phyloP scores from a whole-genome alignment of 2,797 vertebrate genomes.

The Merluccius polli region DNA sequence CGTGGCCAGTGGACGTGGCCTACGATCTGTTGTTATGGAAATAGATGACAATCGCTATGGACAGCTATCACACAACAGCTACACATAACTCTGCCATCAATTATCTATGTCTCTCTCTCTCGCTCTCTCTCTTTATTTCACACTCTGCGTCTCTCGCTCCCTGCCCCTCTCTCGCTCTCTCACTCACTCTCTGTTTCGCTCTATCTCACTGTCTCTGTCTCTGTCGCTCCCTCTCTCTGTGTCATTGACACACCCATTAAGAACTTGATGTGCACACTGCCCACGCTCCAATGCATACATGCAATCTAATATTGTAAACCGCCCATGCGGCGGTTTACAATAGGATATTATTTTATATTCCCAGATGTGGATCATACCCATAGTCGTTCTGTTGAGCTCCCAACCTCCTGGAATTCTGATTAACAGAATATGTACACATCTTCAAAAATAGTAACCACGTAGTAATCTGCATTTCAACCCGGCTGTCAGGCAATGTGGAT shows the following conservation, averaged over 20 bases:
- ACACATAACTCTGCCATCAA: slow-evolving; percentile 33
- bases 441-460: not conserved
- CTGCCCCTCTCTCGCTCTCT: not conserved
- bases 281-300: slow-evolving; percentile 5
- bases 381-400: slow-evolving; percentile 23
- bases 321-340: slow-evolving; percentile 53
- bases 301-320: slow-evolving; percentile 35
- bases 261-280: not conserved
- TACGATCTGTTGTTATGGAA: slow-evolving; percentile 73
- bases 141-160: no score
- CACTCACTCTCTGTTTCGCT: not conserved
- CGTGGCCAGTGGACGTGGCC: slow-evolving; percentile 46
- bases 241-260: not conserved
- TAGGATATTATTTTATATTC: slow-evolving; percentile 23
- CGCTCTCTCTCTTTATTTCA: not conserved
- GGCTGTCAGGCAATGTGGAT: not conserved
- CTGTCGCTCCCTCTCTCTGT: not conserved
- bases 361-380: slow-evolving; percentile 23
- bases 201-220: no score
- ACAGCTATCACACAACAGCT: slow-evolving; percentile 68
- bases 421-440: not conserved
- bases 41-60: slow-evolving; percentile 61
- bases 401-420: not conserved
- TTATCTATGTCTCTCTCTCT: slow-evolving; percentile 3
- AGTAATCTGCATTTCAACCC: not conserved